Conservation (phyloP, 2,113 vertebrate species). For the Dolichotis patagonum region DNA sequence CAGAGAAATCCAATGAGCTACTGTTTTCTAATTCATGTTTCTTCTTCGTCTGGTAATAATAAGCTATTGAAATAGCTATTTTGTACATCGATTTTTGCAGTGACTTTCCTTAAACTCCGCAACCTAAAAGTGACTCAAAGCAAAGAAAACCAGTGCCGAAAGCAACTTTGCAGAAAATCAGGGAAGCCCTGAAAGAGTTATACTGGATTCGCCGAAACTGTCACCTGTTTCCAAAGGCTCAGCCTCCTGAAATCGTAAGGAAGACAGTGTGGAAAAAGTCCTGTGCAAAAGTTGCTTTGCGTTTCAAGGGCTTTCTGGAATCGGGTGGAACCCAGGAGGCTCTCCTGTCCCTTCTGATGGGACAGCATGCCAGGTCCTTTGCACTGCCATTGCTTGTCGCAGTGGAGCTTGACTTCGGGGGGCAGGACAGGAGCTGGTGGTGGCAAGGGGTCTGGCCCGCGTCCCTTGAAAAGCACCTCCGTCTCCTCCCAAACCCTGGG, state of each 20-base stretch:
- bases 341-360: background rate
- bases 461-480: background rate
- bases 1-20: background rate
- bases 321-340: background rate
- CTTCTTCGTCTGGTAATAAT: background rate
- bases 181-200: background rate
- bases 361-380: background rate
- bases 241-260: background rate
- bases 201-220: background rate
- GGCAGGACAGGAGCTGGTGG: background rate
- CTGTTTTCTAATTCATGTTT: background rate
- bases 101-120: background rate
- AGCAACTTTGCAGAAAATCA: background rate
- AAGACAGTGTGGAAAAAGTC: too few species aligned
- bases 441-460: background rate
- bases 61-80: background rate
- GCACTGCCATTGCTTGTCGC: background rate
- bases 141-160: background rate
- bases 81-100: background rate
- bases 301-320: background rate
- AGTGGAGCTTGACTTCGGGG: background rate
- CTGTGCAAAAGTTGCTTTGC: background rate
- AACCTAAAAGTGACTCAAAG: background rate
- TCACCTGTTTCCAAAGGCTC: background rate
- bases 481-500: background rate